Base-by-base conservation (phyloP, 30 jellyfish, hydroid and myxozoan genomes). In the Cassiopea andromeda region DNA sequence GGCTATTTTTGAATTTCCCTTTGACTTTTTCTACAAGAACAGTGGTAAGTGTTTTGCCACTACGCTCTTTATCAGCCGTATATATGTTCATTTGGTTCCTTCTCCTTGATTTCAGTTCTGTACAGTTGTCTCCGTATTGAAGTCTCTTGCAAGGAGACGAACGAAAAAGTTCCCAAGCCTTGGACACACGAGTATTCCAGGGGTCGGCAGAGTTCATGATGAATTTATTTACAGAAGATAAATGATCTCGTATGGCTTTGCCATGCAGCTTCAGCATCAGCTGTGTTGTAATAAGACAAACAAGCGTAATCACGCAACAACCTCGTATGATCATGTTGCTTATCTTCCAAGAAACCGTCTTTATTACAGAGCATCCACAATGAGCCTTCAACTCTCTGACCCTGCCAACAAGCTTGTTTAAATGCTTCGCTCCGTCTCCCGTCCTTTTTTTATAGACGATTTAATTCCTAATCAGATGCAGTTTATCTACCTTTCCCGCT, bases 61-160 rank as follows among this genome's bases (percentile, higher is more conserved):
- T 74, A 7, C 48, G 44, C 67, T 57, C 81, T 38, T 67, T 77
- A 14, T 69, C 89, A 12, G 97, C 97, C 45, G 94, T 90, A 83
- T 85, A 94, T n/a, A 89, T 47, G 61, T 81, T 77, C 97, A 94
- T 94, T 27, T 89, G 90, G 54, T 73, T 59, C 60, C 77, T 48
- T n/a, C 64, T 68, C 68, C 90, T 92, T 58, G 88, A 27, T 70
- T 89, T 89, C 46, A 94, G 58, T 46, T 69, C 75, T 46, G 93
- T 89, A 77, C 98, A 94, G 83, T 94, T 81, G 44, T 89, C 96
- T 59, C 97, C 91, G 73, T 75, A 80, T 70, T 83, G 96, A 38
- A 94, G 75, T 44, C 82, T 76, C 48, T 77, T 83, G 87, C 98
- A 94, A 1, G 98, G 90, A 75, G 89, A 78, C 14, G 83, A 75